Percentiles rank a stretch among this genome's conserved stretches.
Evolutionary conservation across 1,140 invertebrate species (phyloP).

Genomic region (Rhagoletis pomonella): DNA sequence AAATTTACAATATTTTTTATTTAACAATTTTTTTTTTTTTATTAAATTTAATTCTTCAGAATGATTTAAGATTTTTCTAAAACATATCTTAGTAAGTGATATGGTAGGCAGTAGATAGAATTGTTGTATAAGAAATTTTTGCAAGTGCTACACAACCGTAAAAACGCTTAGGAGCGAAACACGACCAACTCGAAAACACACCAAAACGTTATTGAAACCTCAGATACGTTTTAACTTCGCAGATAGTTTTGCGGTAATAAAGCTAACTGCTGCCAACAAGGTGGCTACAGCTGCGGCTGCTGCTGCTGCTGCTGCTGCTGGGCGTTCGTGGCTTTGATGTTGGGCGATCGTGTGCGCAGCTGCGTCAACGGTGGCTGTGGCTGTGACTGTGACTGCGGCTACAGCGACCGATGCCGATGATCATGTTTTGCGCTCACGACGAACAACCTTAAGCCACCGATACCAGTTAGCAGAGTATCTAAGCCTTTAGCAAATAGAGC

Average conservation of each 20-base stretch:
- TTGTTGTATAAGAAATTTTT: conserved; percentile 19
- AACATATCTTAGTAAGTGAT: background rate
- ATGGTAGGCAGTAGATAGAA: background rate
- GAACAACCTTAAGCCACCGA: conserved; percentile 32
- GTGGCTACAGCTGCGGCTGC: conserved; percentile 62
- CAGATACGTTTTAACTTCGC: conserved; percentile 73
- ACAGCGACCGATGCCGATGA: conserved; percentile 8
- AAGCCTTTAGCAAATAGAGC: background rate
- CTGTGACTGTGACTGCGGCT: background rate
- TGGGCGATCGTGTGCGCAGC: background rate
- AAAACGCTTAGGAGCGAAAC: conserved; percentile 60
- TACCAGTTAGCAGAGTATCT: background rate
- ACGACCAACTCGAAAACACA: conserved; percentile 74
- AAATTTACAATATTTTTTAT: background rate
- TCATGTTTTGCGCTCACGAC: conserved; percentile 35
- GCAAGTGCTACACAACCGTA: conserved; percentile 29
- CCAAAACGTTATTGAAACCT: conserved; percentile 74
- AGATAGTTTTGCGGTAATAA: conserved; percentile 63
- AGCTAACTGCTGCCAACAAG: conserved; percentile 37
- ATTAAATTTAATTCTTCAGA: conserved; percentile 53
- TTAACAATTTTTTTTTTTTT: conserved; percentile 52
- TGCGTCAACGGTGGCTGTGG: background rate
- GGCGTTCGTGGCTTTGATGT: background rate
- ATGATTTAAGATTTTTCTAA: conserved; percentile 37
- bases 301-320: conserved; percentile 54